Evolutionary conservation across 2,113 vertebrate genomes (phyloP).

Genomic region (Grammomys dolichurus): DNA sequence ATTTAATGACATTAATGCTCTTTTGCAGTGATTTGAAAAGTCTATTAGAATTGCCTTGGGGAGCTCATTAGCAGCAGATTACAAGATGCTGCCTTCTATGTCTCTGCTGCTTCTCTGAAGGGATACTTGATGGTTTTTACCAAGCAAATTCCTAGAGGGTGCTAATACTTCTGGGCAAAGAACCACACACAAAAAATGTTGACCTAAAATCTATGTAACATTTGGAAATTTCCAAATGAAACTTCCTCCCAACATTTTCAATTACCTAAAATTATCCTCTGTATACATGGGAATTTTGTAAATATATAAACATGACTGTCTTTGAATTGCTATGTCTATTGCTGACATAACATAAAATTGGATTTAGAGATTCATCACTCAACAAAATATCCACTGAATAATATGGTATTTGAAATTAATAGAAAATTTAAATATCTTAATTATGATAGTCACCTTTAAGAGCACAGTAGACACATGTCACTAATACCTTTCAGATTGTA

Average conservation of each 20-base stretch:
- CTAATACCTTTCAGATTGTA: background rate
- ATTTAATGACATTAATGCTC: slow-evolving; percentile 29
- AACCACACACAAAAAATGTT: slow-evolving; percentile 28
- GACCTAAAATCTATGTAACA: background rate
- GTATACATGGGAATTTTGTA: slow-evolving; percentile 39
- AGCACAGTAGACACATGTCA: background rate
- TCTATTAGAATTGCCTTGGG: slow-evolving; percentile 9
- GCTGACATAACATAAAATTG: background rate
- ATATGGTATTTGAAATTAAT: background rate
- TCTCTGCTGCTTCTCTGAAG: slow-evolving; percentile 7
- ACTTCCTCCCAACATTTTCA: background rate
- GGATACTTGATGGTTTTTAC: slow-evolving; percentile 51
- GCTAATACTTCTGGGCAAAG: background rate
- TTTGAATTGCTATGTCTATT: background rate
- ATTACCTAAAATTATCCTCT: background rate
- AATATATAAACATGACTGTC: slow-evolving; percentile 30
- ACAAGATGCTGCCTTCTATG: background rate
- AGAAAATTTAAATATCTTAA: slow-evolving; percentile 33
- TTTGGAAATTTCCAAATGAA: slow-evolving; percentile 39
- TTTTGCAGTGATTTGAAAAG: slow-evolving; percentile 29
- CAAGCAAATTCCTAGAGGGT: slow-evolving; percentile 28
- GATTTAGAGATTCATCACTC: background rate
- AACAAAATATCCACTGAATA: background rate
- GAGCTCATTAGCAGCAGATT: slow-evolving; percentile 60
- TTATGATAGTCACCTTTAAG: background rate